Base-by-base conservation (phyloP, 1,140 invertebrate species). In the Bombus confusus region DNA sequence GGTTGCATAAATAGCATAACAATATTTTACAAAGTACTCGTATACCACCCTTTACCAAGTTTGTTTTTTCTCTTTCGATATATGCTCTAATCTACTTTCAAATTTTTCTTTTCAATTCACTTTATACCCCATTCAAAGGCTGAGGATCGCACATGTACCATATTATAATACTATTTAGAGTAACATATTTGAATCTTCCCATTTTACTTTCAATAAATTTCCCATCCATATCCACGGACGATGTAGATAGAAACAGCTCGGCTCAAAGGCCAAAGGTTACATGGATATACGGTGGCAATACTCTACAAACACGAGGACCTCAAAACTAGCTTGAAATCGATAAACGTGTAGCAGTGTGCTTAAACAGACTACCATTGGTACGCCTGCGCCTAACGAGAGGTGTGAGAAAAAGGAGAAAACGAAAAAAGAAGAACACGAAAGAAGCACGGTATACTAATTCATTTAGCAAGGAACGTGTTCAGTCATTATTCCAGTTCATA, bases 401-500 rank as follows among this genome's bases (percentile, higher is more conserved):
- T 72, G 57, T 15, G 73, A 73, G 78, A 22, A 28, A 43, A 86
- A 71, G 28, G 52, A 57, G 57, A 12, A 71, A 80, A 74, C 62
- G 41, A 78, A 10, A 37, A 79, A n/a, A 28, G 12, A 15, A 15
- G 52, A 8, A 37, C 2, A 25, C 37, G 25, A 66, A 80, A 68
- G 41, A 79, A 66, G 25, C 84, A 78, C 83, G 86, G 75, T 83
- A 52, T 86, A 88, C 88, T 92, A 92, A 92, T 88, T 92, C 83
- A 86, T 86, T 92, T 92, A 91, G 90, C 72, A 72, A 82, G 87
- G 41, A 41, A 64, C 75, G 18, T 59, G 75, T 39, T 57, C 79
- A 43, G 74, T 81, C 71, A 85, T 91, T 91, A 89, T 91, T 91
- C 88, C 81, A 87, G 85, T 86, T 87, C 87, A 72, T 86, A 88